Base-by-base conservation (phyloP, 2,797 vertebrate genomes). In the Rhincodon typus region DNA sequence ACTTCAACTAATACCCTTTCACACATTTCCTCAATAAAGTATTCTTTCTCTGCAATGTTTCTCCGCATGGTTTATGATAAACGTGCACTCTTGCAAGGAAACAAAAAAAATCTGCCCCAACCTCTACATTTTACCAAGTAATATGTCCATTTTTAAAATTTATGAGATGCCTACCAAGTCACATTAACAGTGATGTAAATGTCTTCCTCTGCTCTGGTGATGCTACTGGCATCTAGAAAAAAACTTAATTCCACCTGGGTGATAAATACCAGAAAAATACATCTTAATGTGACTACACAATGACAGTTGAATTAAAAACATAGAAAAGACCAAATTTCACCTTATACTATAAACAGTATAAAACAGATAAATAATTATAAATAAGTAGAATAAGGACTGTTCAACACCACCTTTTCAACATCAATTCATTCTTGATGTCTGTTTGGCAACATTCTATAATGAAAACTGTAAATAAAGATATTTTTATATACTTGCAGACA, bases 221-320 rank as follows among this genome's bases (percentile, higher is more conserved):
- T 98, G 0, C 98, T 98, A 96, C 97, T 99, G 66, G 98, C 98
- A 95, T 99, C 99, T 97, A 99, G 96, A 19, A 99, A 97, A 96
- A 99, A 99, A 97, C 97, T 98, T 95, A 99, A 97, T 94, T 98
- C 98, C 96, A 98, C 96, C 99, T 99, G 96, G 95, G 96, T 94
- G 97, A 96, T 25, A 97, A 96, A 53, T 50, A 74, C 88, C 46
- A 95, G 27, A 94, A 96, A 17, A 96, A 46, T 95, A 66, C 6
- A 67, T n/a, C 86, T 17, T 27, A 66, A 23, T 27, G 17, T 82
- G 94, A 34, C 12, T 46, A 19, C 84, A 72, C 57, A 67, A 19
- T 74, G 15, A 53, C 30, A 70, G 69, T 6, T 74, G 21, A 69
- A 69, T 93, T 67, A 38, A 69, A 93, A 70, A 94, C 46, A 17